Base-by-base conservation (phyloP, 2,113 vertebrate genomes). In the Melanotaenia duboulayi region DNA sequence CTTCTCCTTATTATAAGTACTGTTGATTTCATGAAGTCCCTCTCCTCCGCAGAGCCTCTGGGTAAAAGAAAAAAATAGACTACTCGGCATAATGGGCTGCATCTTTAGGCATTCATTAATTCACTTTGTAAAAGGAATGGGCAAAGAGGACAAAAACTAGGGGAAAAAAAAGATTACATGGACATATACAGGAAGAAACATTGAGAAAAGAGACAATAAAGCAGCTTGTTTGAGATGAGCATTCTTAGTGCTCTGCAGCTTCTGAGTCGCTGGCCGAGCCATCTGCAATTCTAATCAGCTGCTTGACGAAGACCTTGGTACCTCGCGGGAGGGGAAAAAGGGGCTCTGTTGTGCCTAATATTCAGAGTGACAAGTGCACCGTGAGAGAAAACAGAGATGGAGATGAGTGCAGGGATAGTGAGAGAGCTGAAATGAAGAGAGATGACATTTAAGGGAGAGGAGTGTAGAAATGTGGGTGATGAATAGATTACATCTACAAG, bases 241-340 rank as follows among this genome's bases (percentile, higher is more conserved):
- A 68, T 83, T 80, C 74, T 46, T 0, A 37, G 49, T 32, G 65
- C 70, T 25, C 73, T 66, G 76, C 10, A 58, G 77, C 71, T 67
- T 81, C 80, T 51, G 74, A 83, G 65, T 49, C 11, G 40, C 6
- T 23, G 82, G 58, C 72, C 19, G 22, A 66, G 13, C 56, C 46
- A 91, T 91, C 84, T 91, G 71, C 84, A 91, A 90, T 83, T 88
- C 89, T 84, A 90, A 91, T 90, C 65, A 84, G 85, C 76, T 73
- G 80, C 73, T 66, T 76, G 80, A 82, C 19, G 56, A 86, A 86
- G 73, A 87, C 82, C 83, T 76, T 24, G 35, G 75, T 65, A 55
- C 75, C 85, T 76, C 74, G 44, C 11, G 48, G 75, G 73, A 60
- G 50, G 12, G 63, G 24, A 28, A 65, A 50, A 77, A 60, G 4